Evolutionary conservation across 2,113 vertebrate species (phyloP).

Genomic region (Coryphaenoides rupestris): DNA sequence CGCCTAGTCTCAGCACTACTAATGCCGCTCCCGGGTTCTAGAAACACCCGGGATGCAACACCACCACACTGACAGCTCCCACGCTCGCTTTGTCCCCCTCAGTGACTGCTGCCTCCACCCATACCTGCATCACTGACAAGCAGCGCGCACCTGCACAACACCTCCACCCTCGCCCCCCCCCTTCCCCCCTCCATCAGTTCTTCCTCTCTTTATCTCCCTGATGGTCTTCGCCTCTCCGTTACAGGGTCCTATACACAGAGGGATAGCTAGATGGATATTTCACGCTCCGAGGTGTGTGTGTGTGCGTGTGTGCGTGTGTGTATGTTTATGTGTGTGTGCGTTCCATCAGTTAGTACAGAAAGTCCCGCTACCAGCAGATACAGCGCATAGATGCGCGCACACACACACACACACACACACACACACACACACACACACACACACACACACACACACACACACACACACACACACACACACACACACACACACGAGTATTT

Average conservation of each 20-base stretch:
- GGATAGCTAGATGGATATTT: slow-evolving; percentile 52
- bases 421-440: slow-evolving; percentile 3
- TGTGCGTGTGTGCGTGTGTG: slow-evolving; percentile 15
- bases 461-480: slow-evolving; percentile 16
- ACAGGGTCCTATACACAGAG: slow-evolving; percentile 47
- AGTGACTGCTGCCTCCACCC: slow-evolving; percentile 13
- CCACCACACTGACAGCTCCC: slow-evolving; percentile 10
- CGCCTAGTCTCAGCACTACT: no score
- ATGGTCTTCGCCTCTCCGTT: slow-evolving; percentile 23
- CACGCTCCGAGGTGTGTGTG: slow-evolving; percentile 27
- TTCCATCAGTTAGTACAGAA: slow-evolving; percentile 44
- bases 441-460: slow-evolving; percentile 17
- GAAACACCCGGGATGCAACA: no score
- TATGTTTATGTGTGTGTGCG: slow-evolving; percentile 12
- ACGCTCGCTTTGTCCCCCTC: slow-evolving; percentile 24
- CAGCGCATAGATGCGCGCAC: slow-evolving; percentile 2
- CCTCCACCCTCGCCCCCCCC: background rate
- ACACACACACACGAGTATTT: slow-evolving; percentile 45
- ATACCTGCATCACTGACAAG: slow-evolving; percentile 37
- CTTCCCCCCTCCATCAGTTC: background rate
- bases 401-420: background rate
- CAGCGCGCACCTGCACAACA: slow-evolving; percentile 18
- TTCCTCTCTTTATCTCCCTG: slow-evolving; percentile 14
- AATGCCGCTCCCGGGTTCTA: no score
- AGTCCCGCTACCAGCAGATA: background rate